Percentiles rank a stretch among this genome's conserved stretches.
These are phyloP conservation scores for Podiceps cristatus DNA, from an alignment of 2,113 vertebrate genomes.

Conservation along the genomic window DNA sequence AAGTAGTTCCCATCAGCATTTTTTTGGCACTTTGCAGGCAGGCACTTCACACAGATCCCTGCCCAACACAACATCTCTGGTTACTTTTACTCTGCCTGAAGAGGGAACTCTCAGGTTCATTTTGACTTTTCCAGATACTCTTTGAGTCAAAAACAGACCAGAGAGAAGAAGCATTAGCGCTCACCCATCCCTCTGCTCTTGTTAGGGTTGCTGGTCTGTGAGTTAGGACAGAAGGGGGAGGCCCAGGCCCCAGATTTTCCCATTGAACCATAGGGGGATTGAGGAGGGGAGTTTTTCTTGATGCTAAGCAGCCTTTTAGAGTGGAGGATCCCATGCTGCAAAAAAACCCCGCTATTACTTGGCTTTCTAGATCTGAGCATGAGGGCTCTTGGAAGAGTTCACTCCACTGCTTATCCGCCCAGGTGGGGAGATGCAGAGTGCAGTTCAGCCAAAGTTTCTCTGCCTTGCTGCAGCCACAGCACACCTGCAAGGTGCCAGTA, in stretches of 20 bases:
- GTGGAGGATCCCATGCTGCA: not conserved
- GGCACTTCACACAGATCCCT: not conserved
- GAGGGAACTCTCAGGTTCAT: not conserved
- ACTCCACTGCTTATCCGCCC: not conserved
- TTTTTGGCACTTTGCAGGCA: not conserved
- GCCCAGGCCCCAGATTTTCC: not conserved
- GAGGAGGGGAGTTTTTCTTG: not conserved
- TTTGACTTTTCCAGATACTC: not conserved
- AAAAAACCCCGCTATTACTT: not conserved
- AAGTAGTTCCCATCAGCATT: not conserved
- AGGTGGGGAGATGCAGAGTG: not conserved
- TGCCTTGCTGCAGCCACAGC: not conserved
- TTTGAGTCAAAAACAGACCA: not conserved
- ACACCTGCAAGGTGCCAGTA: not conserved
- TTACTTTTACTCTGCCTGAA: not conserved
- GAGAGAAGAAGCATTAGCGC: not conserved
- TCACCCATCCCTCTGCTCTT: not conserved
- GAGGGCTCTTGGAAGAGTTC: not conserved
- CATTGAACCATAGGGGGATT: not conserved
- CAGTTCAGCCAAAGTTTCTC: not conserved
- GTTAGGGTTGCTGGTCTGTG: not conserved
- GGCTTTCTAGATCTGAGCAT: not conserved
- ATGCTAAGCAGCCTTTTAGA: not conserved
- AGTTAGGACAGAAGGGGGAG: not conserved
- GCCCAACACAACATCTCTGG: not conserved